These are phyloP conservation scores for Notocelia uddmanniana DNA, from an alignment of 2,888 invertebrate species.

Conservation along the genomic window DNA sequence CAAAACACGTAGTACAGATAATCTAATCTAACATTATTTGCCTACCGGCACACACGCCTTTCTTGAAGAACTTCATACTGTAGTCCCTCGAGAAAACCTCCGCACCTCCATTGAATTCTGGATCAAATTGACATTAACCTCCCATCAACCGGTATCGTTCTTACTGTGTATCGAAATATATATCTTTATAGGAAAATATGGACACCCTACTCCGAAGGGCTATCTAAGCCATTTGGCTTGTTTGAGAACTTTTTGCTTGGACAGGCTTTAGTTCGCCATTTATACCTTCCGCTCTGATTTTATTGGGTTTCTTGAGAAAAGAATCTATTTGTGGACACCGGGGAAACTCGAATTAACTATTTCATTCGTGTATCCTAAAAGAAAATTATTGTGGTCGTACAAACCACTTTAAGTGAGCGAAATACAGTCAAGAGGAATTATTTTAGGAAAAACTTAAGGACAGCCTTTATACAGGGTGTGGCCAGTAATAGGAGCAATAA, in stretches of 20 bases:
- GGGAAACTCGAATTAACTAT: neutral
- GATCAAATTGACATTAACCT: too few species aligned
- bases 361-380: neutral
- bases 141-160: too few species aligned
- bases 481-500: too few species aligned
- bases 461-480: too few species aligned
- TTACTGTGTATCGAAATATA: neutral
- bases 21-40: too few species aligned
- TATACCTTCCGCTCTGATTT: constrained; percentile 39
- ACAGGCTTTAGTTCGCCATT: constrained; percentile 26
- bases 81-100: too few species aligned
- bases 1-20: too few species aligned
- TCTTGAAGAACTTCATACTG: too few species aligned
- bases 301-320: constrained; percentile 30
- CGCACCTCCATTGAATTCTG: too few species aligned
- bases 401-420: neutral
- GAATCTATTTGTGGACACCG: constrained; percentile 23
- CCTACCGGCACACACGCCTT: too few species aligned
- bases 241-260: constrained; percentile 38
- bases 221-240: constrained; percentile 31
- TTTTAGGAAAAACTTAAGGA: neutral
- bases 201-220: constrained; percentile 24
- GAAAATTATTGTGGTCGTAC: neutral
- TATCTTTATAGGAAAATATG: neutral
- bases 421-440: too few species aligned